Base-by-base conservation (phyloP, 2,888 invertebrate genomes). In the Coronaproctus castanopsis region DNA sequence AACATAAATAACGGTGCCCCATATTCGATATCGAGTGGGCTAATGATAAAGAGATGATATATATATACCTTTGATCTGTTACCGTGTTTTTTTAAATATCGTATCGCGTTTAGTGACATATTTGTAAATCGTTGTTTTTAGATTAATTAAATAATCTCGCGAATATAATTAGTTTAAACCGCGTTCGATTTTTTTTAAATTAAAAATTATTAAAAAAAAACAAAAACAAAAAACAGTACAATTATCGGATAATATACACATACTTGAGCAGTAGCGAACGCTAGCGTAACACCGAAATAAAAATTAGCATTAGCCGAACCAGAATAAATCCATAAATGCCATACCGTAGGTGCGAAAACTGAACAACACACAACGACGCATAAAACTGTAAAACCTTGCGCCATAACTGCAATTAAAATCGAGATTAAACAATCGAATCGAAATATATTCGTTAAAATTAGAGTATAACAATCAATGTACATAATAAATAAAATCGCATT, bases 221-320 rank as follows among this genome's bases (percentile, higher is more conserved):
- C 24, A 24, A 55, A 18, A 24, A 36, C 5, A 36, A 8, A 14
- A 8, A 36, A 36, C 14, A 8, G 14, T 36, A 8, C 5, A 36
- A 36, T 8, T 36, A 55, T 21, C 2, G 24, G 52, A 48, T 19
- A 21, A 48, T 18, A 22, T 51, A 22, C 24, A 57, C 63, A 71
- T 73, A 74, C 77, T 76, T 90, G 88, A 59, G 92, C 91, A 55
- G 90, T 87, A 21, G 87, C 90, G 74, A 92, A 95, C 1, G 89
- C 90, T 21, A 98, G 76, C 0, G 96, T 95, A 1, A 95, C 89
- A 48, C 95, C 97, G 74, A 98, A 99, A 75, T 95, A 99, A 74
- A 98, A 99, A 74, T 99, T 99, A 0, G 98, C 96, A 77, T 99
- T 99, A 3, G 97, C 98, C 52, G 96, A 95, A 51, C 96, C 90